Base-by-base conservation (phyloP, 2,113 vertebrate species). In the Columba janthina region DNA sequence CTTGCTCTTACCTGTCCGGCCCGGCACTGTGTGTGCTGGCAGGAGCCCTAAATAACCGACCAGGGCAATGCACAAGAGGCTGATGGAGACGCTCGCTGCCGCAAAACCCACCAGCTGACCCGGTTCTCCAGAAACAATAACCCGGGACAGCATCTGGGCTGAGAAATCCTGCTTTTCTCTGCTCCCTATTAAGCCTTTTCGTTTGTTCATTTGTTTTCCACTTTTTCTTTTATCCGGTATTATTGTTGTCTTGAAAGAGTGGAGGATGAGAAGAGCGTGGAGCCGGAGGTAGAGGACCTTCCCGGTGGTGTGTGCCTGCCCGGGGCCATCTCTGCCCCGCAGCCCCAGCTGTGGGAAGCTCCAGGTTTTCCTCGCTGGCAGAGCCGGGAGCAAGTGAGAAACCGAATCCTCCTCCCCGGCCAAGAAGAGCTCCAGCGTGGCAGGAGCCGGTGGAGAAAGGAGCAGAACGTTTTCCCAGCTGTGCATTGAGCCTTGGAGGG, bases 1-100 rank as follows among this genome's bases (percentile, higher is more conserved):
- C 97, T 96, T 72, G 95, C 96, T 88, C 15, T 93, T 96, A 94
- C 93, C 96, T 96, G 96, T 93, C 94, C 53, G 32, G 54, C 44
- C 80, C 69, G 34, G 87, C 81, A 40, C 19, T 58, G 72, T 62
- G 69, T 24, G 6, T 20, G 9, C 84, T 6, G 89, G 96, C 96
- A 91, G 50, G 19, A 92, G 53, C 85, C 66, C 11, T 31, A 51
- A 76, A 65, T n/a, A 67, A 11, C 0, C 57, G 18, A 74, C 51
- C 85, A 9, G 71, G 84, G 93, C 51, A 12, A 93, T 94, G 86
- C 64, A 1, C 57, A 0, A 48, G 46, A 64, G 81, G n/a, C 67
- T 29, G 72, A 1, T 42, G 15, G 25, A 14, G 21, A 48, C 56
- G 5, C 4, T 16, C 5, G 5, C 22, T 16, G 28, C 34, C 8